Base-by-base conservation (phyloP, 1,140 invertebrate genomes). In the Venturia canescens region DNA sequence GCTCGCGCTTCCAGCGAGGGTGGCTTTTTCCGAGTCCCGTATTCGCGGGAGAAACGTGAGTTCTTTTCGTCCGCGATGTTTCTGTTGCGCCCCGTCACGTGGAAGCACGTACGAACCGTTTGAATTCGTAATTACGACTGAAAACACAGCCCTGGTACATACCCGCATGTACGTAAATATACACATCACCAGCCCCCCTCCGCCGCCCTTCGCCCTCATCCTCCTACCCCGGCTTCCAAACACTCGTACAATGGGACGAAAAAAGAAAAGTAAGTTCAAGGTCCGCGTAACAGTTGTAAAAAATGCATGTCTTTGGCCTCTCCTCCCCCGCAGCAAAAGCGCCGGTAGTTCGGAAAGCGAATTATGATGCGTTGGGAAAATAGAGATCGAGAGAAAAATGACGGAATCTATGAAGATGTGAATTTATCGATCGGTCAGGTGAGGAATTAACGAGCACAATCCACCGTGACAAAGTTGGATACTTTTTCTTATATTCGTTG, bases 101-200 rank as follows among this genome's bases (percentile, higher is more conserved):
- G 48, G 48, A 23, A 74, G 71, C 71, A 74, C 71, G 71, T 74
- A 74, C 71, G 23, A 48, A 75, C 80, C 80, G 76, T 81, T 81
- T 81, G 63, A 81, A 81, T 81, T 81, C 80, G 63, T 81, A 81
- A 81, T 81, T 81, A 71, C 80, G 44, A 78, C 72, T 11, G 70
- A 75, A 81, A 81, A 81, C 38, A 57, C n/a, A n/a, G n/a, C 48
- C n/a, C 71, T 50, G 38, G 26, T 38, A 23, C 48, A 48, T 18
- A 44, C 38, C 2, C 38, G 38, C 38, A 9, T 44, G 13, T 44
- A 3, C 38, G 13, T 44, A 44, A 44, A 44, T 44, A 44, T 44
- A 44, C 13, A 44, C 11, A 34, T n/a, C n/a, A n/a, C n/a, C 38
- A 5, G 1, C 38, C 38, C 38, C 38, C 38, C 11, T 11, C 38